Evolutionary conservation across 2,797 vertebrate genomes (phyloP), one percentile per base, ranked within the genome.

Genomic region (Percopsis omiscomaycus): DNA sequence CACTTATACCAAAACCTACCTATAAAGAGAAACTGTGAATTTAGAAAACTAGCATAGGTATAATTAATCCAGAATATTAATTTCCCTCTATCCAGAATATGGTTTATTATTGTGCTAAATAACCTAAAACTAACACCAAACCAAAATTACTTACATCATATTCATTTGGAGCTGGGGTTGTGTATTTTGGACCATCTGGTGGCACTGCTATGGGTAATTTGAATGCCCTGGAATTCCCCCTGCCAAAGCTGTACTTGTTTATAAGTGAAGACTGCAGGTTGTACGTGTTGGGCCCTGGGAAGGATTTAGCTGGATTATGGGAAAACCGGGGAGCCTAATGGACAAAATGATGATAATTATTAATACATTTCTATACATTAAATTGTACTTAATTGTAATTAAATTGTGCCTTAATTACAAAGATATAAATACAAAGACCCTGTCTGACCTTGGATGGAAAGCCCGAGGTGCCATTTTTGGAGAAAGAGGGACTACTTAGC

Each of bases 131-230:
- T 8, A 37, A 37, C 37, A 42, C 2, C 37, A 42, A 42, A 6
- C 9, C 9, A 42, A 42, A 42, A 13, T 15, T 30, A 88, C 91
- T 80, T 85, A 94, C 92, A 2, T 92, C 60, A 59, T 93, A 94
- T 6, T 94, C 91, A 83, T 94, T 94, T 13, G 94, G 94, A 5
- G 92, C 93, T n/a, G 94, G 94, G 30, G 86, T 90, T 56, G 28
- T 64, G 30, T 75, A 68, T 68, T 86, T 92, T 5, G 65, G 66
- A 53, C 49, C 68, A 3, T 86, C 76, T 8, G 10, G 55, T 77
- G 81, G 88, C 55, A 70, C 54, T 30, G 81, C 88, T 28, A 91
- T 79, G 4, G 93, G 93, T 37, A 66, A 64, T n/a, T 90, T 91
- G 84, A 95, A 96, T 69, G 86, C 91, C 59, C 93, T 89, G 66